Evolutionary conservation across 2,113 vertebrate genomes (phyloP).

Genomic region (Poecilia latipinna): DNA sequence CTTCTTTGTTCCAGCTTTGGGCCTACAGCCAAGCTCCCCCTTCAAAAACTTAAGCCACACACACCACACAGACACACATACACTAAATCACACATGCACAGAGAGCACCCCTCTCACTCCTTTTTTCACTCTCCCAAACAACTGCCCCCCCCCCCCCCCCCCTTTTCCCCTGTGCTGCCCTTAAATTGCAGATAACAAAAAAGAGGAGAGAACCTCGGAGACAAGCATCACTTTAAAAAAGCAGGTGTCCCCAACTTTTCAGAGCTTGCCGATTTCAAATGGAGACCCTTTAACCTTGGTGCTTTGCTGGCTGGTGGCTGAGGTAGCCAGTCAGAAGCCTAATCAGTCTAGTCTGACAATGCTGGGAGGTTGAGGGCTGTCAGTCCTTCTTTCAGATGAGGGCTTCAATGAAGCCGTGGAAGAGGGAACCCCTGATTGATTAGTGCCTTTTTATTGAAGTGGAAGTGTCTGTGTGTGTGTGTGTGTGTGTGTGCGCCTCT

Average conservation of each 20-base stretch:
- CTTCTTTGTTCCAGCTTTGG: slow-evolving; percentile 81
- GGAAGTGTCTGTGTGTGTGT: slow-evolving; percentile 30
- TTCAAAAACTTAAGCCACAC: slow-evolving; percentile 79
- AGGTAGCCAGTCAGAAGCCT: slow-evolving; percentile 78
- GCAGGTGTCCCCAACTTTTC: slow-evolving; percentile 85
- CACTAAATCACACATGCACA: slow-evolving; percentile 45
- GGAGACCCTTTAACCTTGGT: slow-evolving; percentile 77
- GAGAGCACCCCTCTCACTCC: slow-evolving; percentile 51
- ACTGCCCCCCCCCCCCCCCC: slow-evolving; percentile 50
- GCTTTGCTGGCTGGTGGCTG: slow-evolving; percentile 76
- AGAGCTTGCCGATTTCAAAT: slow-evolving; percentile 75
- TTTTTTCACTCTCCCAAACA: slow-evolving; percentile 61
- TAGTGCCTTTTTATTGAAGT: slow-evolving; percentile 81
- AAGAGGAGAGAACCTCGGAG: slow-evolving; percentile 69
- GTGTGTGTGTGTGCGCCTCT: slow-evolving; percentile 52
- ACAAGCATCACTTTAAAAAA: slow-evolving; percentile 81
- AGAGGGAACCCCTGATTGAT: slow-evolving; percentile 79
- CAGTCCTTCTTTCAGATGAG: slow-evolving; percentile 78
- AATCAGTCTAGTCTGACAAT: slow-evolving; percentile 81
- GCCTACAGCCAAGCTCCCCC: slow-evolving; percentile 79
- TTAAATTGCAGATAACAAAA: slow-evolving; percentile 76
- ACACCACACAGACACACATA: too few species aligned
- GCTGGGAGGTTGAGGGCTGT: slow-evolving; percentile 80
- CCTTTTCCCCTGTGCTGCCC: slow-evolving; percentile 53
- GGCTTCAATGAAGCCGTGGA: slow-evolving; percentile 74